Percentiles rank a stretch among this genome's conserved stretches.
Conservation (phyloP, 2,888 invertebrate genomes). For the Odontocolon sp. region DNA sequence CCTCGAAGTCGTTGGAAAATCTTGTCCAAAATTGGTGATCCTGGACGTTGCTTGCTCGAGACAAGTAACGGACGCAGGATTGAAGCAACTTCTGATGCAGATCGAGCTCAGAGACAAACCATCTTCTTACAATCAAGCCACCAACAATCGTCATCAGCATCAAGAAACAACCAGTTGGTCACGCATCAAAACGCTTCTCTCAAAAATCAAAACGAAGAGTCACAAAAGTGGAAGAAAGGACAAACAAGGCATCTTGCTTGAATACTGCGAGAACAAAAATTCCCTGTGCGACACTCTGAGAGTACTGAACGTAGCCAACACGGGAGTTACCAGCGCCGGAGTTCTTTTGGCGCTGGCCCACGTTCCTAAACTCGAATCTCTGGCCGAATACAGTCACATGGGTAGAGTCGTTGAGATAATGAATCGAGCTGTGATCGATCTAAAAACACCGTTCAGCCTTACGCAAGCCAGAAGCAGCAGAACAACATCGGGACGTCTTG, state of each 20-base stretch:
- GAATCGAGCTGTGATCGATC: constrained; percentile 71
- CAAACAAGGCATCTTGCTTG: constrained; percentile 71
- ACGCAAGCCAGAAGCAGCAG: constrained; percentile 77
- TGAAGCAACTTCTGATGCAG: constrained; percentile 78
- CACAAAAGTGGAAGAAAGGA: constrained; percentile 69
- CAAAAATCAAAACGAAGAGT: constrained; percentile 63
- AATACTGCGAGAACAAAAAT: constrained; percentile 78
- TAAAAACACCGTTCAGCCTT: constrained; percentile 75
- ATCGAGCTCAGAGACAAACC: constrained; percentile 78
- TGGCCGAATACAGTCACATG: constrained; percentile 80
- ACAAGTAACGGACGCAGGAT: constrained; percentile 79
- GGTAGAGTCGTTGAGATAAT: constrained; percentile 79
- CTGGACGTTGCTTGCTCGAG: constrained; percentile 80
- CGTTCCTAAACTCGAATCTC: constrained; percentile 77
- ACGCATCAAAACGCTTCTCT: constrained; percentile 71
- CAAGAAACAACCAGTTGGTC: constrained; percentile 75
- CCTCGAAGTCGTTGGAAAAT: constrained; percentile 78
- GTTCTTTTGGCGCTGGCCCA: constrained; percentile 78
- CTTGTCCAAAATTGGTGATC: constrained; percentile 77
- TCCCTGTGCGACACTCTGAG: constrained; percentile 78
- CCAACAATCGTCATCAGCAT: constrained; percentile 6
- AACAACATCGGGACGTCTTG: constrained; percentile 76
- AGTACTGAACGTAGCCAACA: constrained; percentile 79
- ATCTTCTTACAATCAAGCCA: constrained; percentile 43
- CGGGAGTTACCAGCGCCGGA: constrained; percentile 78